Percentiles rank a stretch among this genome's conserved stretches.
phyloP scores from a whole-genome alignment of 2,888 invertebrate species.

The Gandaritis pyraliata region DNA sequence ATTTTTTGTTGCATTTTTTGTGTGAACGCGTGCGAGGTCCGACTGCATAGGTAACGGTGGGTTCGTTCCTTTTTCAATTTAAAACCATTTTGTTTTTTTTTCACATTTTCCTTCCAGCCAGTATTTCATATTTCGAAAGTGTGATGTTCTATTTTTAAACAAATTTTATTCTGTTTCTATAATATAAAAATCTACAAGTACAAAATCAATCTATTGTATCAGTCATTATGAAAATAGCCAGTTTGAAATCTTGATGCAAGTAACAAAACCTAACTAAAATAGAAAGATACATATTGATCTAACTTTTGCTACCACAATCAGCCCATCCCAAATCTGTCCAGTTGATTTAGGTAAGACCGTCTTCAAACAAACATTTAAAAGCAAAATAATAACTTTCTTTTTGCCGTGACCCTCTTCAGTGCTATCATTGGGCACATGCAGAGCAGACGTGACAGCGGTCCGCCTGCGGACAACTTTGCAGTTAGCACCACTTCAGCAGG shows the following conservation, averaged over 20 bases:
- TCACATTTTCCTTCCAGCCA: too few relatives aligned
- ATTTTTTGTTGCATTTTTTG: constrained; percentile 80
- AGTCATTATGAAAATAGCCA: too few relatives aligned
- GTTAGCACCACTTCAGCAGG: not conserved
- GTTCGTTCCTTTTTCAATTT: constrained; percentile 10
- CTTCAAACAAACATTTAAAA: constrained; percentile 47
- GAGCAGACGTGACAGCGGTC: constrained; percentile 57
- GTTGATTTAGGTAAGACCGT: constrained; percentile 47
- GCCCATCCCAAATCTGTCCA: constrained; percentile 42
- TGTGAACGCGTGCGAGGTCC: constrained; percentile 65
- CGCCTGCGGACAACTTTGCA: constrained; percentile 34
- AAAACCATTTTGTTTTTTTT: not conserved
- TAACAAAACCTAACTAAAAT: not conserved
- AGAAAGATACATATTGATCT: not conserved
- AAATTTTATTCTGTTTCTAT: not conserved
- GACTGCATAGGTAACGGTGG: constrained; percentile 59
- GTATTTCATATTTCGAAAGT: not conserved
- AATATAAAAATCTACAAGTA: too few relatives aligned
- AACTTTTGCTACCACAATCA: constrained; percentile 36
- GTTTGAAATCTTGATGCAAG: too few relatives aligned
- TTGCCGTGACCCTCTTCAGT: constrained; percentile 56
- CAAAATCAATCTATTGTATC: too few relatives aligned
- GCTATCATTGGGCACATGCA: constrained; percentile 49
- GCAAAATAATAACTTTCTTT: constrained; percentile 46
- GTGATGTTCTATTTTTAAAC: not conserved